phyloP scores from a whole-genome alignment of 2,113 vertebrate genomes.

The Ondatra zibethicus region DNA sequence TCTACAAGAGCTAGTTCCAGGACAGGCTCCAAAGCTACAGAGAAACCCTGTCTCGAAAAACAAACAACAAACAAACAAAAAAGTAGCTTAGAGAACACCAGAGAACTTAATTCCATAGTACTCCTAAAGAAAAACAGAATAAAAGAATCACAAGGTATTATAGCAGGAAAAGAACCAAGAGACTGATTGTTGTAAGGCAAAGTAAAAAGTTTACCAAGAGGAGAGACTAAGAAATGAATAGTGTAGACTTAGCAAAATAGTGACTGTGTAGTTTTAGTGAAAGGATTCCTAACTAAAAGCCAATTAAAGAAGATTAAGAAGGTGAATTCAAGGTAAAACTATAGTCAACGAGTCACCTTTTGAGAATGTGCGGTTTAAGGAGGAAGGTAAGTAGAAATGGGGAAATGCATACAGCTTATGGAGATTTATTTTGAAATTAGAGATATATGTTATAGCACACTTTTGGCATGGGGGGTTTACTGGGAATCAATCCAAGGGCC shows the following conservation, averaged over 20 bases:
- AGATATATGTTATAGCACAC: background rate
- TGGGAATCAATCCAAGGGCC: background rate
- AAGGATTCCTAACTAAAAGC: background rate
- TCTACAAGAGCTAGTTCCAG: too few species aligned
- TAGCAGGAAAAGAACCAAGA: background rate
- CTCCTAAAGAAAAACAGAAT: background rate
- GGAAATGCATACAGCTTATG: background rate
- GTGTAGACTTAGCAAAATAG: background rate
- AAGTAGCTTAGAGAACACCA: constrained; percentile 13
- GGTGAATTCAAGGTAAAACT: background rate
- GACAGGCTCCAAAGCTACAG: too few species aligned
- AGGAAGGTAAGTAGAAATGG: background rate
- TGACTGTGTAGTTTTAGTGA: background rate
- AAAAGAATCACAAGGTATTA: background rate
- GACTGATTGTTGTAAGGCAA: background rate
- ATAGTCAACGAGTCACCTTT: background rate
- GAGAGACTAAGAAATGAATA: background rate
- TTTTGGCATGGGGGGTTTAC: too few species aligned
- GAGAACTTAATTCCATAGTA: background rate
- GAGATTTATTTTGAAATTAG: background rate
- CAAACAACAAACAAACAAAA: too few species aligned
- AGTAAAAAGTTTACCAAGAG: background rate
- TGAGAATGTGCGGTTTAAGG: background rate
- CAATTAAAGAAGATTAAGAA: constrained; percentile 5
- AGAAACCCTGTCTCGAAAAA: too few species aligned